Base-by-base conservation (phyloP, 2,888 invertebrate genomes). In the Xanthia togata region DNA sequence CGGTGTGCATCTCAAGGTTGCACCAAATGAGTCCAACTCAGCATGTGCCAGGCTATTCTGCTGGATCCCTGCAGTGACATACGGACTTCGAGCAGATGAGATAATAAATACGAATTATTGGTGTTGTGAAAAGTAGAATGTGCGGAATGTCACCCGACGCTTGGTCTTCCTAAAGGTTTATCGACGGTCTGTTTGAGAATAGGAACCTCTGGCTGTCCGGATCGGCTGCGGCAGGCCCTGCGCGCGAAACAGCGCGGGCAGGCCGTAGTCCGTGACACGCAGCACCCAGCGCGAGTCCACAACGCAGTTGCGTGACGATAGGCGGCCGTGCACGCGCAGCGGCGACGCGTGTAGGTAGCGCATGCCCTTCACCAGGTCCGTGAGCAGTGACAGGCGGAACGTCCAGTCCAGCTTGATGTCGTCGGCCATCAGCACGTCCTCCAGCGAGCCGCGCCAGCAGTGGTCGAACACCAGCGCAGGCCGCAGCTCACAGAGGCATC, bases 221-320 rank as follows among this genome's bases (percentile, higher is more conserved):
- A 97, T 97, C 14, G 97, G 95, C 65, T 98, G 95, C 20, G 97
- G 95, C 67, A 98, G 95, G 74, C 97, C 98, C 94, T 98, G 98
- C 2, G 98, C 97, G 89, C 98, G 98, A 91, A 97, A 97, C 90
- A 99, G 98, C 1, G 97, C 97, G 1, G 98, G 98, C 83, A 99
- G 95, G 9, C 99, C 99, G 93, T 98, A 99, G 96, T 99, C 99
- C 38, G 99, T 98, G 84, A 99, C 97, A 96, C 99, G 99, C 78
- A 99, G 97, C 78, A 99, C 99, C 99, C 99, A 99, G 86, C 99
- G 97, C 76, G 99, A 98, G 95, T 99, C 99, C 79, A 99, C 99
- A 64, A 99, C 98, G 96, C 99, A 99, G 96, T 99, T 99, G 82
- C 98, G 97, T 64, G 99, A 99, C 9, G 98, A 98, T 73, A 99